Conservation (phyloP, 2,888 invertebrate species). For the Patella depressa region DNA sequence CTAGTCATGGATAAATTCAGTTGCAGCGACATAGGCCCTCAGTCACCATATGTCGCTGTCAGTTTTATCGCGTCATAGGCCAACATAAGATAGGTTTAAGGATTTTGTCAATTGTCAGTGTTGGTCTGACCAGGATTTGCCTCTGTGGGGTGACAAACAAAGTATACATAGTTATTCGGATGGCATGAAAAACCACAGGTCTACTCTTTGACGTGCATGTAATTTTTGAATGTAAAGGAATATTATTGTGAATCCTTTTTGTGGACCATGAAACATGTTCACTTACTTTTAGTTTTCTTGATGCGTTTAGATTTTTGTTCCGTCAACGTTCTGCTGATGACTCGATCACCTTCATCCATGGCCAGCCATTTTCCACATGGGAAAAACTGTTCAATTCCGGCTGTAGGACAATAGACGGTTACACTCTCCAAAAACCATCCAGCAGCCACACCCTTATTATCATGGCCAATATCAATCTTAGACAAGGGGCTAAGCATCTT, state of each 20-base stretch:
- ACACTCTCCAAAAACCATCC: slow-evolving; percentile 70
- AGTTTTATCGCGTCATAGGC: too few relatives aligned
- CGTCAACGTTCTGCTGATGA: slow-evolving; percentile 66
- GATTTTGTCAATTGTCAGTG: too few relatives aligned
- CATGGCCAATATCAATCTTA: slow-evolving; percentile 69
- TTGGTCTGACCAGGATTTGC: too few relatives aligned
- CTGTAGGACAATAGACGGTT: slow-evolving; percentile 67
- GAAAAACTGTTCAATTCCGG: slow-evolving; percentile 70
- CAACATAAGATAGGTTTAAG: too few relatives aligned
- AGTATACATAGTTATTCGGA: too few relatives aligned
- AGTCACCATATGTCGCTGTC: too few relatives aligned
- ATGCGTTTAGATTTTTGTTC: slow-evolving; percentile 65
- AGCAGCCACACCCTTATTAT: slow-evolving; percentile 65
- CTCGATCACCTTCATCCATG: slow-evolving; percentile 64
- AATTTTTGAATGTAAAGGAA: neutral
- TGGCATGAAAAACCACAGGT: too few relatives aligned
- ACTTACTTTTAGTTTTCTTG: slow-evolving; percentile 63
- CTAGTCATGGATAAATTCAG: too few relatives aligned
- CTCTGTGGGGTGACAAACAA: too few relatives aligned
- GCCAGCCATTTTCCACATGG: slow-evolving; percentile 70
- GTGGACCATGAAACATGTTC: neutral
- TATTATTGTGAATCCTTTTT: neutral
- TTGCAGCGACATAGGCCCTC: too few relatives aligned
- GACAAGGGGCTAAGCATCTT: slow-evolving; percentile 66
- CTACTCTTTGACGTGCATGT: too few relatives aligned